Evolutionary conservation across 2,888 invertebrate genomes (phyloP).

Genomic region (Allophyes oxyacanthae): DNA sequence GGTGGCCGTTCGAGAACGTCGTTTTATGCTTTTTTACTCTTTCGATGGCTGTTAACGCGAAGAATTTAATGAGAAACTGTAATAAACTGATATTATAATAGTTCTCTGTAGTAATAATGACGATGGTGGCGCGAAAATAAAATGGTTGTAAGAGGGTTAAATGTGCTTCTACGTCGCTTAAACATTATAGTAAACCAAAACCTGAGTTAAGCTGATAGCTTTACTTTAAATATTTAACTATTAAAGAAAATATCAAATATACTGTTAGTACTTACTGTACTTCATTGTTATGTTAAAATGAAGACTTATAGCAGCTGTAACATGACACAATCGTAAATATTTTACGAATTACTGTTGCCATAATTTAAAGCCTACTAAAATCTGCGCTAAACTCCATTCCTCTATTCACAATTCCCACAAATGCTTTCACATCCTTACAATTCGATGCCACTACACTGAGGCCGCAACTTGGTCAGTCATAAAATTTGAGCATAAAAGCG

Average conservation of each 20-base stretch:
- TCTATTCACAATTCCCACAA: constrained; percentile 49
- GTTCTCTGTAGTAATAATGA: constrained; percentile 46
- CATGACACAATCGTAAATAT: constrained; percentile 16
- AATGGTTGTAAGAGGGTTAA: constrained; percentile 30
- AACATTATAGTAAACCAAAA: constrained; percentile 18
- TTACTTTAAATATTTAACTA: constrained; percentile 12
- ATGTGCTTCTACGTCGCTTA: constrained; percentile 3
- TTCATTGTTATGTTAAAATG: constrained; percentile 2
- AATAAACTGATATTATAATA: constrained; percentile 71
- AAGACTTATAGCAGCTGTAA: constrained; percentile 4
- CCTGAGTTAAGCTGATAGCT: constrained; percentile 4
- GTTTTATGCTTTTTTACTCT: constrained; percentile 28
- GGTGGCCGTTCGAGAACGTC: constrained; percentile 15
- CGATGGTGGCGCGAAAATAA: constrained; percentile 29
- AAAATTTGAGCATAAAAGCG: constrained; percentile 80
- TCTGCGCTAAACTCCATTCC: constrained; percentile 3
- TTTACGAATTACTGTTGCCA: constrained; percentile 13
- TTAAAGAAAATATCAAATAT: background rate
- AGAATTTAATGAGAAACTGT: constrained; percentile 69
- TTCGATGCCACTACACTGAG: constrained; percentile 51
- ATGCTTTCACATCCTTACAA: constrained; percentile 38
- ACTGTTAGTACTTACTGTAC: constrained; percentile 1
- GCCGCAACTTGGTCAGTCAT: constrained; percentile 69
- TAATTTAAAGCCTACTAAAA: constrained; percentile 27
- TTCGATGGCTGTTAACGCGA: constrained; percentile 62